These are phyloP conservation scores for Octodon degus DNA, from an alignment of 2,113 vertebrate genomes.

Conservation along the genomic window DNA sequence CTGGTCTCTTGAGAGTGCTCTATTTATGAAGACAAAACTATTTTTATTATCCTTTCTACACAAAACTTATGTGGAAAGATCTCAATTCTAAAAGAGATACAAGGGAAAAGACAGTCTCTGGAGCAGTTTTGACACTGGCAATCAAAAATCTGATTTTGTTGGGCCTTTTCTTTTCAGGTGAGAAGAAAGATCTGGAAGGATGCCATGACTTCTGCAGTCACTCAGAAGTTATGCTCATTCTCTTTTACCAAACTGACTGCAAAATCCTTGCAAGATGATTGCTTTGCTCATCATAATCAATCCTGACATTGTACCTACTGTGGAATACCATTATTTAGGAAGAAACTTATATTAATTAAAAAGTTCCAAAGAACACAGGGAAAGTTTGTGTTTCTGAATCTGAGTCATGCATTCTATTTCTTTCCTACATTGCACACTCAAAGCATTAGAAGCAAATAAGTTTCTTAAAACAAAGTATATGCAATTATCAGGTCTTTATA, in stretches of 20 bases:
- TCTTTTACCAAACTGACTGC: neutral
- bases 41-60: neutral
- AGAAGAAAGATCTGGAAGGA: neutral
- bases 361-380: neutral
- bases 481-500: neutral
- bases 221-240: neutral
- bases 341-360: neutral
- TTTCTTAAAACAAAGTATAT: neutral
- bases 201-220: neutral
- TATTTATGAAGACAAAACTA: conserved; percentile 6
- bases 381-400: neutral
- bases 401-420: too few species aligned
- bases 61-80: neutral
- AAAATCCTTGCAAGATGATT: conserved; percentile 18
- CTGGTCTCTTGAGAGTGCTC: neutral
- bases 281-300: neutral
- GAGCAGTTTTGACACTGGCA: neutral
- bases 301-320: neutral
- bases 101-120: neutral
- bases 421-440: too few species aligned
- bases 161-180: neutral
- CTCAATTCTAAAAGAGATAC: neutral
- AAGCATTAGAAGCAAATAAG: neutral
- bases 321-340: neutral
- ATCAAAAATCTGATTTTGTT: neutral